A percentile compares a stretch with the other conserved stretches of the same genome.
Evolutionary conservation across 2,888 invertebrate species (phyloP).

Genomic region (Ecdyonurus torrentis): DNA sequence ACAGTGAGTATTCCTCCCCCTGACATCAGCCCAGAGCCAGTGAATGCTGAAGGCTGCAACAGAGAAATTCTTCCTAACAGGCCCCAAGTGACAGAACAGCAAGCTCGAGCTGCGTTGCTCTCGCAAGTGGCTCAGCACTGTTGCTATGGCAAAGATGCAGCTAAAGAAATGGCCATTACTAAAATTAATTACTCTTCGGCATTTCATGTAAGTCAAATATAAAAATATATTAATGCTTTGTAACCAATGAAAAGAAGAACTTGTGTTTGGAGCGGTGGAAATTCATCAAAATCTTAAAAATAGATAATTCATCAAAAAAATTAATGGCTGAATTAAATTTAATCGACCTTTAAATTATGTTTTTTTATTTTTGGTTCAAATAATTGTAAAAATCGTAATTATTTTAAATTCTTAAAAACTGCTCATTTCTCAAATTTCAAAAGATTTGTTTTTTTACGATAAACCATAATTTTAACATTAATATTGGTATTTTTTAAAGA

Average conservation of each 20-base stretch:
- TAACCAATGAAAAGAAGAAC: neutral
- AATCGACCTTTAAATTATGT: no score
- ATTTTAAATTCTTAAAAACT: no score
- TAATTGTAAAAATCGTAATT: no score
- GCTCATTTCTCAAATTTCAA: no score
- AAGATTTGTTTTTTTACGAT: no score
- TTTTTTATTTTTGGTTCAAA: no score
- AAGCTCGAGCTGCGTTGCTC: constrained; percentile 28
- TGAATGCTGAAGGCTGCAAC: constrained; percentile 5
- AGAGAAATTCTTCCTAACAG: constrained; percentile 9
- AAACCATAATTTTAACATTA: no score
- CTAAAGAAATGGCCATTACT: constrained; percentile 27
- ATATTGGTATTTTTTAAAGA: no score
- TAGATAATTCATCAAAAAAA: no score
- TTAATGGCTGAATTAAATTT: no score
- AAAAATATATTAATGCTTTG: neutral
- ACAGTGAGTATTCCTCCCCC: constrained; percentile 19
- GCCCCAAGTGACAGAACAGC: constrained; percentile 24
- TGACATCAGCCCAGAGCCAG: constrained; percentile 9
- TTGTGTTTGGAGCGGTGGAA: no score
- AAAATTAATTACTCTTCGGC: constrained; percentile 29
- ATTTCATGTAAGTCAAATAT: constrained; percentile 29
- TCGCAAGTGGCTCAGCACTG: constrained; percentile 28
- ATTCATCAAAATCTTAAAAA: no score
- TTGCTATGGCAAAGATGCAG: constrained; percentile 32